Evolutionary conservation across 2,888 invertebrate genomes (phyloP), one percentile per base, ranked within the genome.

Genomic region (Hedya salicella): DNA sequence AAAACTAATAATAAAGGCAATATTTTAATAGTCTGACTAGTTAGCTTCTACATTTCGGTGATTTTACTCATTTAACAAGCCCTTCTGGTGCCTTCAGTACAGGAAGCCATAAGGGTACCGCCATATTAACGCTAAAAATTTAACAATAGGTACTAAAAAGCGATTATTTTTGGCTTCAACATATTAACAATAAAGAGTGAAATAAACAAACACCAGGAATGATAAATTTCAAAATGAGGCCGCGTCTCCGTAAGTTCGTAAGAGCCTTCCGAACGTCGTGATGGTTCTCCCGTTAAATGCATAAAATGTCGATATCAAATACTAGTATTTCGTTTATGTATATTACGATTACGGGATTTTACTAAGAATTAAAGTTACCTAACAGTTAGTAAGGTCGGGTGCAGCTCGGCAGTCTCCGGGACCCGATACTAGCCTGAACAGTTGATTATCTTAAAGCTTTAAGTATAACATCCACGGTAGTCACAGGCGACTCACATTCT

Each of bases 121-220:
- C 32, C 32, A 36, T 32, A 44, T 39, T 19, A 39, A 30, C 14
- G 36, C 49, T 14, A 66, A 61, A 25, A 60, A 46, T 19, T 46
- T 57, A 57, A 57, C 16, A 46, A 57, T 57, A 46, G 30, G 46
- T 57, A 32, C 44, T 36, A 49, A 66, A 59, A 57, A 50, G 44
- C 60, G 52, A 61, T 54, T 61, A 40, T 66, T 66, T 66, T 66
- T 66, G 60, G 66, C 66, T 66, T 66, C 52, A 42, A 54, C 40
- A 54, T 54, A 48, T 61, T 66, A 66, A 54, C 17, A 66, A 48
- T 54, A 59, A 46, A 39, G 42, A 57, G 39, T 59, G 59, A 54
- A 53, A 65, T 54, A 60, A 39, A 65, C 21, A 62, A 60, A 59
- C n/a, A 32, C 42, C 46, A 66, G 66, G 66, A 66, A 66, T 66